Conservation (phyloP, 2,797 vertebrate genomes). For the Enteromius argenteus region DNA sequence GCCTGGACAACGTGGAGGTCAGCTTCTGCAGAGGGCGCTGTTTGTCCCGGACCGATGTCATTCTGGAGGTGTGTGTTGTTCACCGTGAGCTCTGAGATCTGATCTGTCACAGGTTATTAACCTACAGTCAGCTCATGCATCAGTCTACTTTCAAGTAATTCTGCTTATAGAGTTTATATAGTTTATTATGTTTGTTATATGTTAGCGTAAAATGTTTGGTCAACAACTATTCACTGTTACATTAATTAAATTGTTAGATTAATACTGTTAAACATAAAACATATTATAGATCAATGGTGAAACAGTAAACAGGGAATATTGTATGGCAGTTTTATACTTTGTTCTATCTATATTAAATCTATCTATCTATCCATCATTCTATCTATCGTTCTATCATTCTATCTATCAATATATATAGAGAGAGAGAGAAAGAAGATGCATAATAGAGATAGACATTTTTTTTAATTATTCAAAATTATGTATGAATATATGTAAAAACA, state of each 20-base stretch:
- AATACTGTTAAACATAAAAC: neutral
- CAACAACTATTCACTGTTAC: neutral
- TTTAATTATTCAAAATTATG: too few relatives aligned
- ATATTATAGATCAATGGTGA: neutral
- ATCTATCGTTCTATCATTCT: too few relatives aligned
- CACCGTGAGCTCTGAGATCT: neutral
- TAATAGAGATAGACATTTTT: too few relatives aligned
- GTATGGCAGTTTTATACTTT: too few relatives aligned
- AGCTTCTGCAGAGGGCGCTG: constrained; percentile 89
- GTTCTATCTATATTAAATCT: too few relatives aligned
- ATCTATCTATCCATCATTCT: too few relatives aligned
- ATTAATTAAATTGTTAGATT: neutral
- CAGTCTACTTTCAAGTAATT: neutral
- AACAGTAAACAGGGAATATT: neutral
- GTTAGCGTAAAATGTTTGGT: neutral
- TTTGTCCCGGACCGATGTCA: constrained; percentile 85
- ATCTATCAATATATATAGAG: too few relatives aligned
- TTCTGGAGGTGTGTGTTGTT: constrained; percentile 80
- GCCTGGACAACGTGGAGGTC: constrained; percentile 86
- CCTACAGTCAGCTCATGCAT: neutral
- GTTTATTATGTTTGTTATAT: too few relatives aligned
- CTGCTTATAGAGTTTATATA: neutral
- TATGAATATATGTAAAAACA: neutral
- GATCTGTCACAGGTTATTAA: neutral
- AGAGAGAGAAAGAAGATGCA: too few relatives aligned